A percentile compares a stretch with the other conserved stretches of the same genome.
Evolutionary conservation across 1,140 invertebrate species (phyloP).

Genomic region (Cydia splendana): DNA sequence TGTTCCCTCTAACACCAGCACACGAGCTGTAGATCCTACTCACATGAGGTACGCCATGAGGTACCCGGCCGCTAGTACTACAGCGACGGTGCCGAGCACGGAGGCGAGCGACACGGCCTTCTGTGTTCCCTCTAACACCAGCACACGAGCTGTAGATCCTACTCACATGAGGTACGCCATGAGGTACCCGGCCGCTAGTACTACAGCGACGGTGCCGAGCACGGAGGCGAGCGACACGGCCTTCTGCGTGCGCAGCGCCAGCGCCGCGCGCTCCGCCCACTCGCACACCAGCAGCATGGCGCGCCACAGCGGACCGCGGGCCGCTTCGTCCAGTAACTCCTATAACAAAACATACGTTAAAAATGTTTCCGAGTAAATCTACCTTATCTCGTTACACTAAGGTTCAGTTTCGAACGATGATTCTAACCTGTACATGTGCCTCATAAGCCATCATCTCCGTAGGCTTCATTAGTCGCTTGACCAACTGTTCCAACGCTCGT

Average conservation of each 20-base stretch:
- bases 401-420: constrained; percentile 45
- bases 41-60: too few relatives aligned
- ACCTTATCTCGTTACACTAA: too few relatives aligned
- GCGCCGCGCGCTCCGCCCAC: constrained; percentile 86
- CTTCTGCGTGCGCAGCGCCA: constrained; percentile 89
- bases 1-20: too few relatives aligned
- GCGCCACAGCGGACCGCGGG: constrained; percentile 85
- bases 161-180: constrained; percentile 93
- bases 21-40: too few relatives aligned
- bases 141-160: too few relatives aligned
- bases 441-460: constrained; percentile 87
- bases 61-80: too few relatives aligned
- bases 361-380: too few relatives aligned
- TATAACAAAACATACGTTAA: constrained; percentile 42
- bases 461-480: constrained; percentile 86
- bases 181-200: constrained; percentile 90
- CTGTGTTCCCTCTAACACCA: too few relatives aligned
- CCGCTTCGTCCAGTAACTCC: constrained; percentile 88
- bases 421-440: constrained; percentile 81
- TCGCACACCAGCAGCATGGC: constrained; percentile 85
- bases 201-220: constrained; percentile 89
- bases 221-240: constrained; percentile 91
- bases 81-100: too few relatives aligned
- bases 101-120: too few relatives aligned
- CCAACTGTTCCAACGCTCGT: constrained; percentile 85